Base-by-base conservation (phyloP, 2,888 invertebrate species). In the Vanessa cardui region DNA sequence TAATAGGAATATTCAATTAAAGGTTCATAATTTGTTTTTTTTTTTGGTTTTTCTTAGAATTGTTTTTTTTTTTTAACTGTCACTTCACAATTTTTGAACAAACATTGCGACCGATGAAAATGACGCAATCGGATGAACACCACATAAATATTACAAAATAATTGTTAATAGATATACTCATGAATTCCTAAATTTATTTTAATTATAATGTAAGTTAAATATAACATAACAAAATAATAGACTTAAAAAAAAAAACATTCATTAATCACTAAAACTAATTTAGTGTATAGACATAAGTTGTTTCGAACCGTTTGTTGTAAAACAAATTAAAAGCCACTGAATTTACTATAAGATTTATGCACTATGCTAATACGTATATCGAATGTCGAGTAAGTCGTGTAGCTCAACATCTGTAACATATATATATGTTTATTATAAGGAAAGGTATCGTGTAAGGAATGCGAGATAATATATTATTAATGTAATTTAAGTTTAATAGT, bases 101-200 rank as follows among this genome's bases (percentile, higher is more conserved):
- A 73, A 76, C 71, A 70, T 75, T 77, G 76, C 73, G 78, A 76
- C 81, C 83, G 78, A 84, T 86, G 89, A 92, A 93, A 92, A 86
- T 87, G 92, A 76, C 91, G 86, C 74, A 78, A 80, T 82, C 88
- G 82, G 91, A 90, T 83, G 93, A 93, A 93, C 93, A 93, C 93
- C 93, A 93, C 83, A 84, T 79, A 88, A 88, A 86, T 83, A 76
- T 85, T 86, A 89, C 83, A 87, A 88, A 86, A 82, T 83, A 83
- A 71, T 88, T 87, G 83, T 77, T 81, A 78, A 82, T 87, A 90
- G 81, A 80, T 86, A 86, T 82, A 74, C 79, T 79, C 80, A 80
- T 82, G 81, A 85, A 87, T 84, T 89, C 86, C 86, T 88, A 87
- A 82, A 86, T 83, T 83, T 85, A 87, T 85, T 86, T 86, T 83